phyloP scores from a whole-genome alignment of 2,888 invertebrate genomes.

The Synanthedon tipuliformis region DNA sequence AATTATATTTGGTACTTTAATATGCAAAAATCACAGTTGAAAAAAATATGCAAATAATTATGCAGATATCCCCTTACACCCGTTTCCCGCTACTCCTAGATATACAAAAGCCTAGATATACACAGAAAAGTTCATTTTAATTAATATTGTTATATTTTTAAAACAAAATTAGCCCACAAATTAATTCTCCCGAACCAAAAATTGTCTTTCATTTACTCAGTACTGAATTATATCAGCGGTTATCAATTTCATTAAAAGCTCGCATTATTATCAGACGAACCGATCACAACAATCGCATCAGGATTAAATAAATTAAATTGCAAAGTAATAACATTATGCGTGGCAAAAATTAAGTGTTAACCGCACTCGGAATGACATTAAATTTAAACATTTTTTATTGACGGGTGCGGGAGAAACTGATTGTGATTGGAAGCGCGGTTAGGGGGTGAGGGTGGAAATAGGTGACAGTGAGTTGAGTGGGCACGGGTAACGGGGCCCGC shows the following conservation, averaged over 20 bases:
- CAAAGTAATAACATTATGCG: conserved; percentile 58
- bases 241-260: conserved; percentile 62
- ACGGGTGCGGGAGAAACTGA: conserved; percentile 56
- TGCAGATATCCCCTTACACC: too few relatives aligned
- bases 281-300: conserved; percentile 42
- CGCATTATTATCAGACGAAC: conserved; percentile 41
- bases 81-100: too few relatives aligned
- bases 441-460: neutral
- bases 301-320: conserved; percentile 61
- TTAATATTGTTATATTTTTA: too few relatives aligned
- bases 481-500: conserved; percentile 23
- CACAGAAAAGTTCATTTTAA: too few relatives aligned
- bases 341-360: conserved; percentile 61
- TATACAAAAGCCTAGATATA: too few relatives aligned
- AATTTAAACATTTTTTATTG: conserved; percentile 55
- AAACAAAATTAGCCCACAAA: neutral
- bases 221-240: conserved; percentile 7
- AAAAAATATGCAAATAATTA: too few relatives aligned
- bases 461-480: neutral
- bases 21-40: too few relatives aligned
- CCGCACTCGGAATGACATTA: conserved; percentile 63
- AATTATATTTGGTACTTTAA: too few relatives aligned
- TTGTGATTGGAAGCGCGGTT: conserved; percentile 42
- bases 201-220: neutral
- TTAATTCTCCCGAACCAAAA: neutral